Evolutionary conservation across 1,140 invertebrate species (phyloP).

Genomic region (Scaptodrosophila lebanonensis): DNA sequence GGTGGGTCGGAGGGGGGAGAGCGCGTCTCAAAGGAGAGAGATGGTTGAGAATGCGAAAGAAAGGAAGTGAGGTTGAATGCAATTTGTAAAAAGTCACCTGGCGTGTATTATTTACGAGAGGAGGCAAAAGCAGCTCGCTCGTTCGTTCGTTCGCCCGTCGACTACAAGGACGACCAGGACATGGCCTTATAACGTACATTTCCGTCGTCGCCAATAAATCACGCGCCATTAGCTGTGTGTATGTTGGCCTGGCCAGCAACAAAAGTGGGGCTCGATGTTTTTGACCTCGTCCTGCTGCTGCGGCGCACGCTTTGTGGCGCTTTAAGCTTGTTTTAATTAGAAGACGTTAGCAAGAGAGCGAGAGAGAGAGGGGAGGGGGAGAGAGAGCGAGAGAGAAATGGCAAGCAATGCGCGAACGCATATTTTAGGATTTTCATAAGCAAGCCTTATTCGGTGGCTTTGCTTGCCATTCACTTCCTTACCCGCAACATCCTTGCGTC

Average conservation of each 20-base stretch:
- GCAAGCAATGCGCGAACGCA: constrained; percentile 55
- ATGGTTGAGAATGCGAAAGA: neutral
- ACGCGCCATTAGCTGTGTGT: constrained; percentile 60
- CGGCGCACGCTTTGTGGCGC: constrained; percentile 22
- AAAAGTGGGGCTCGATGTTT: constrained; percentile 14
- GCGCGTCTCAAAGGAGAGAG: neutral
- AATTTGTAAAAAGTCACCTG: constrained; percentile 66
- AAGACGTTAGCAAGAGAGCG: constrained; percentile 41
- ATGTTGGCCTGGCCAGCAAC: constrained; percentile 14
- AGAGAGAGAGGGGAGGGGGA: constrained; percentile 60
- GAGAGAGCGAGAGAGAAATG: constrained; percentile 2
- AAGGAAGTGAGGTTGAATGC: constrained; percentile 48
- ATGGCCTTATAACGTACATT: constrained; percentile 44
- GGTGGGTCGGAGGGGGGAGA: constrained; percentile 8
- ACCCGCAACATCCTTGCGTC: neutral
- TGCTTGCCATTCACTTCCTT: neutral
- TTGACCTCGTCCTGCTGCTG: constrained; percentile 51
- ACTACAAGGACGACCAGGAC: constrained; percentile 15
- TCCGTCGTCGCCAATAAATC: constrained; percentile 68
- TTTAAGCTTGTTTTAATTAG: constrained; percentile 76
- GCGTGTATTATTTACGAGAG: constrained; percentile 70
- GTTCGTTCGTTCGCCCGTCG: too few species aligned
- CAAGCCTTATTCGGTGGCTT: neutral
- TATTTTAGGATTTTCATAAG: constrained; percentile 67
- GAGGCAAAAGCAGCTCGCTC: neutral